Conservation (phyloP, 1,140 invertebrate species). For the Drosophila yakuba region DNA sequence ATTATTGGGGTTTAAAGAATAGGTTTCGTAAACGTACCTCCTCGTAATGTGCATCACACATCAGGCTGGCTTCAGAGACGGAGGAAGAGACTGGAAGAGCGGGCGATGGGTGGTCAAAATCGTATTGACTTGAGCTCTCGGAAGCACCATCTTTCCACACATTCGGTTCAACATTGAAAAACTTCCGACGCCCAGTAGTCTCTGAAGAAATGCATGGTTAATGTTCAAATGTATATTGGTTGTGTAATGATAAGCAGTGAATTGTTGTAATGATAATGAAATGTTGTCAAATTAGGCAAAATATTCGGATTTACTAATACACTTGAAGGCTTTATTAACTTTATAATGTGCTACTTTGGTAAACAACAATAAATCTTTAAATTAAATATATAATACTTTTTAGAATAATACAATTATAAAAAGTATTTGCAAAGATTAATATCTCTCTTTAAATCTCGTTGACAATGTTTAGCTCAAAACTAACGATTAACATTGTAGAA, state of each 20-base stretch:
- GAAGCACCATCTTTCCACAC: conserved; percentile 65
- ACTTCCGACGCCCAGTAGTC: neutral
- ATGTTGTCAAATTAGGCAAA: neutral
- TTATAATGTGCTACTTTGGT: neutral
- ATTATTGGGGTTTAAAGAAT: too few relatives aligned
- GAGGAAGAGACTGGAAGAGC: conserved; percentile 61
- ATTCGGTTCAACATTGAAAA: conserved; percentile 16
- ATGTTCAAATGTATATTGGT: neutral
- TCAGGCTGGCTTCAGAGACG: conserved; percentile 62
- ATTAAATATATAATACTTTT: neutral
- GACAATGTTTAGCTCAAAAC: neutral
- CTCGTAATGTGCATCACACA: conserved; percentile 58
- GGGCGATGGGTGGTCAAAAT: conserved; percentile 57
- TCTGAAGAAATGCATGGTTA: neutral
- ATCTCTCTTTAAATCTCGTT: neutral
- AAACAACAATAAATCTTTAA: neutral
- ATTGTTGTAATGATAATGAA: neutral
- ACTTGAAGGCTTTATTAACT: neutral
- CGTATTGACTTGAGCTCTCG: conserved; percentile 64
- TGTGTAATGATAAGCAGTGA: neutral
- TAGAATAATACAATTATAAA: neutral
- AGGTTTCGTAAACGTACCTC: conserved; percentile 21
- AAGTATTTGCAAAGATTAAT: neutral
- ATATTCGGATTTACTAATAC: neutral
- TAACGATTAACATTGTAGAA: neutral